Conservation (phyloP, 2,888 invertebrate genomes). For the Dyspetes luteomarginatus region DNA sequence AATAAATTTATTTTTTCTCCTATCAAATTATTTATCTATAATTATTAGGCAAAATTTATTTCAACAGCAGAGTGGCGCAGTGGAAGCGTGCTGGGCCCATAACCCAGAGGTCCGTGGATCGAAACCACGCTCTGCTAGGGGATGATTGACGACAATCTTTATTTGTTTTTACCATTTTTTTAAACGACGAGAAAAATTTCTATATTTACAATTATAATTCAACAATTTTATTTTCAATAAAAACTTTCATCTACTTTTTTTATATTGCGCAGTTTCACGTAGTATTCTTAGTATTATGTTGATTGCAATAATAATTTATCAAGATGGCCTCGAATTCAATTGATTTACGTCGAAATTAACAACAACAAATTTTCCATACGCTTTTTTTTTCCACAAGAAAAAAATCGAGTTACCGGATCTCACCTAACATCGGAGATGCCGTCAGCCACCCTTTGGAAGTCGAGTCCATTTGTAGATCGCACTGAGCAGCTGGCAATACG, state of each 20-base stretch:
- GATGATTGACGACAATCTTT: too few relatives aligned
- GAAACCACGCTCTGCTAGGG: slow-evolving; percentile 78
- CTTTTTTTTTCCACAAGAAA: neutral
- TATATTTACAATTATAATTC: too few relatives aligned
- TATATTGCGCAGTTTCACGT: too few relatives aligned
- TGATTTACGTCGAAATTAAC: neutral
- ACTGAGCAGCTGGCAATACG: slow-evolving; percentile 85
- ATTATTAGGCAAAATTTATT: too few relatives aligned
- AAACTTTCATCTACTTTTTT: too few relatives aligned
- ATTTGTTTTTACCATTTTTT: too few relatives aligned
- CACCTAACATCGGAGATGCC: slow-evolving; percentile 83
- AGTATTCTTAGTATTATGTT: too few relatives aligned
- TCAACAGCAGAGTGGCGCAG: slow-evolving; percentile 84
- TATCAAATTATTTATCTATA: too few relatives aligned
- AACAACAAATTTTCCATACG: neutral
- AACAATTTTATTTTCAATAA: too few relatives aligned
- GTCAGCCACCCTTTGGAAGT: slow-evolving; percentile 83
- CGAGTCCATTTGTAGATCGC: slow-evolving; percentile 83
- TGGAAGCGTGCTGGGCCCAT: slow-evolving; percentile 84
- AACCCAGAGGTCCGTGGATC: slow-evolving; percentile 84
- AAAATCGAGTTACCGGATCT: slow-evolving; percentile 50
- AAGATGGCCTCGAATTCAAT: neutral
- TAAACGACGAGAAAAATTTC: too few relatives aligned
- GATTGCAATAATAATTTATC: neutral
- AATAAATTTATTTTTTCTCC: too few relatives aligned